Base-by-base conservation (phyloP, 2,113 vertebrate genomes). In the Rissa tridactyla region DNA sequence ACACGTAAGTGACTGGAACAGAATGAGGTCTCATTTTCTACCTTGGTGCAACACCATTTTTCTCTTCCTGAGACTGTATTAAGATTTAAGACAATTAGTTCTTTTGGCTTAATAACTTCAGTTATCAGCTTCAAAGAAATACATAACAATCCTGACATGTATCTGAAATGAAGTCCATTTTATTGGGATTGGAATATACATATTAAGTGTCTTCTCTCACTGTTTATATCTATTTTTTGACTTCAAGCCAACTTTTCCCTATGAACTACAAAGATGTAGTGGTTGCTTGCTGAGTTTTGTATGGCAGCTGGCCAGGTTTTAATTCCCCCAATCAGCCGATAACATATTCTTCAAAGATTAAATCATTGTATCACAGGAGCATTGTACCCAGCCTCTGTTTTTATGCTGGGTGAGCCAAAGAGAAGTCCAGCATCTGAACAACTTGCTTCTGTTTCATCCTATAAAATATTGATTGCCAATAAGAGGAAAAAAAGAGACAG, bases 381-480 rank as follows among this genome's bases (percentile, higher is more conserved):
- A 46, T 10, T 27, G 47, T 27, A 49, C 52, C 36, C 66, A 60
- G 47, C 44, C 89, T 84, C 62, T 62, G 46, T 3, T 66, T 86
- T 51, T 69, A 44, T 8, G 36, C 57, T 40, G 68, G 47, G 47
- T 34, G 62, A 51, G 65, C 36, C 68, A 61, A 77, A 66, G 81
- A 84, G 84, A 80, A 91, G 30, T 71, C 76, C 51, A 77, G 15
- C 68, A 79, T 34, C 84, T 49, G 77, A 96, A 82, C 40, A 85
- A 40, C 72, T 69, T 52, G 46, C 52, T 96, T 79, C 81, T 75
- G 54, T 85, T 92, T 40, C 78, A 90, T 66, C 66, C 78, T 69
- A 34, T 80, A 68, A 96, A 95, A 90, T 75, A 95, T 8, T 32
- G 87, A 97, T 88, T 94, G 90, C 71, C 69, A 72, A 16, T 54